Evolutionary conservation across 2,888 invertebrate species (phyloP).

Genomic region (Elmis aenea): DNA sequence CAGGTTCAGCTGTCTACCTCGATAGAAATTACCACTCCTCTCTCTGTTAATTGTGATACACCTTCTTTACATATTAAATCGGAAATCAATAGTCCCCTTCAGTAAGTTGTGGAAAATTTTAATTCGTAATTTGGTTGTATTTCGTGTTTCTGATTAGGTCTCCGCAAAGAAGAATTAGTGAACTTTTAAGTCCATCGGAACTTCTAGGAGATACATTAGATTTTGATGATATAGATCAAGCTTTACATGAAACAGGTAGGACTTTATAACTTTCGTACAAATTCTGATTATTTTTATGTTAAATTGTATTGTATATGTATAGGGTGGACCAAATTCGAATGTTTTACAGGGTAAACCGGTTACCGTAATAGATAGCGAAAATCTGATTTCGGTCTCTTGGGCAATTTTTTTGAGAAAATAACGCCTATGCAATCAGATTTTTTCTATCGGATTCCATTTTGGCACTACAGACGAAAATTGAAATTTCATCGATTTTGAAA

Average conservation of each 20-base stretch:
- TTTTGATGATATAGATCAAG: conserved; percentile 44
- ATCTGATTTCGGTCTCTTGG: too few species aligned
- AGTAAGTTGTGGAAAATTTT: conserved; percentile 26
- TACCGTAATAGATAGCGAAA: too few species aligned
- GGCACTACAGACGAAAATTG: too few species aligned
- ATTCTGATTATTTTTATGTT: too few species aligned
- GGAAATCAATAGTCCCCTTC: conserved; percentile 22
- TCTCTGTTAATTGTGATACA: conserved; percentile 40
- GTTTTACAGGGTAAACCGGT: too few species aligned
- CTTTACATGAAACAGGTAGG: conserved; percentile 39
- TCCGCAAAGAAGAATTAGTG: conserved; percentile 34
- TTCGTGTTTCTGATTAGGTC: conserved; percentile 13
- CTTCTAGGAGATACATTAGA: conserved; percentile 41
- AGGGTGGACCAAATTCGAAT: too few species aligned
- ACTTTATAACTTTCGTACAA: background rate
- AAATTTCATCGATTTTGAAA: too few species aligned
- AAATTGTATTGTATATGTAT: too few species aligned
- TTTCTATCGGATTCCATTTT: too few species aligned
- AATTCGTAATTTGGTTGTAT: conserved; percentile 2
- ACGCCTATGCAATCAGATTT: too few species aligned
- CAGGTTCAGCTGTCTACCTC: conserved; percentile 2
- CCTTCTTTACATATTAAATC: conserved; percentile 17
- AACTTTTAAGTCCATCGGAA: conserved; percentile 42
- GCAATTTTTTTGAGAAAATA: too few species aligned
- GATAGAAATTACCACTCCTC: conserved; percentile 27